A percentile compares a stretch with the other conserved stretches of the same genome.
phyloP scores from a whole-genome alignment of 35 echinoderm and acorn worm genomes.

The Lytechinus variegatus region DNA sequence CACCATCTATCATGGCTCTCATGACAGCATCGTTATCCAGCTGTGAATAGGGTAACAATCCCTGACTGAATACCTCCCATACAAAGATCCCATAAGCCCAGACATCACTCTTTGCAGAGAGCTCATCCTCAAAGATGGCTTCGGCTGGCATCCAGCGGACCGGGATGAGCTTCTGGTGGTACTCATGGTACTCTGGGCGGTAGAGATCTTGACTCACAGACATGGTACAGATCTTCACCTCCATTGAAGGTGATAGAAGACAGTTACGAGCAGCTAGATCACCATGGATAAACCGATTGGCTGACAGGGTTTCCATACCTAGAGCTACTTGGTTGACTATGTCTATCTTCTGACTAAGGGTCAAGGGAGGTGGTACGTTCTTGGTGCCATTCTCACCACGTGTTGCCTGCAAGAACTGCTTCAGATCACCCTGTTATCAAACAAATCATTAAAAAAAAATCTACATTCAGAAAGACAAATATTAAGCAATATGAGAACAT shows the following conservation, averaged over 20 bases:
- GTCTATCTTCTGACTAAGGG: constrained; percentile 89
- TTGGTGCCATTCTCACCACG: constrained; percentile 85
- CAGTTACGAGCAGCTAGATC: constrained; percentile 97
- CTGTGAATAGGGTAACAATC: constrained; percentile 70
- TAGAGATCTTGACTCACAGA: constrained; percentile 87
- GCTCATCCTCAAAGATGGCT: constrained; percentile 93
- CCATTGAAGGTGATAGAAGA: constrained; percentile 92
- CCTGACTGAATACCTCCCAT: constrained; percentile 94
- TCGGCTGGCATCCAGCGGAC: constrained; percentile 96
- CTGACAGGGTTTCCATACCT: constrained; percentile 96
- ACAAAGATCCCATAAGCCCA: constrained; percentile 93
- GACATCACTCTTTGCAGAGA: constrained; percentile 96
- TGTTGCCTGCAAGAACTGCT: constrained; percentile 92
- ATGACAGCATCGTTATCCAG: constrained; percentile 84
- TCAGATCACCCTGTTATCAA: constrained; percentile 85
- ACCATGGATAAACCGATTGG: constrained; percentile 90
- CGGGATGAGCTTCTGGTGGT: constrained; percentile 88
- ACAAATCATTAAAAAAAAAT: constrained; percentile 29
- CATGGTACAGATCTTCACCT: constrained; percentile 94
- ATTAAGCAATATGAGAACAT: neutral
- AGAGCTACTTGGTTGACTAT: constrained; percentile 89
- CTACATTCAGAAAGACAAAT: neutral
- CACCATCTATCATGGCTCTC: constrained; percentile 84
- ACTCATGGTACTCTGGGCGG: constrained; percentile 95
- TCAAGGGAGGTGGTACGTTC: constrained; percentile 84